Evolutionary conservation across 2,888 invertebrate genomes (phyloP), one percentile per base, ranked within the genome.

Genomic region (Dolichomitus sp.): DNA sequence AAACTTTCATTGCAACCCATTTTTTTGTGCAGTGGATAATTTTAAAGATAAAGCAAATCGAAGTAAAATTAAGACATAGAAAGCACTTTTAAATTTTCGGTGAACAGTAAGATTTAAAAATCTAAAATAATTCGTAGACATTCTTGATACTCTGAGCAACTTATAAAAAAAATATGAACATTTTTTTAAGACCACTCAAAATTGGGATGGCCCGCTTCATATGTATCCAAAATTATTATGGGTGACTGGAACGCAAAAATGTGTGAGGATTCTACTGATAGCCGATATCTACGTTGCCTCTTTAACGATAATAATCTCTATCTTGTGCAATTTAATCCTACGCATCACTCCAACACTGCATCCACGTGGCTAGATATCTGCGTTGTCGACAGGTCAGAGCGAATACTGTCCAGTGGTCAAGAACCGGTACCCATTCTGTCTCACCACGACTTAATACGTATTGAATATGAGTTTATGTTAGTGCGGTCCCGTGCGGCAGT

Each of bases 231-330:
- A 27, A 50, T 81, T 4, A 59, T 83, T 4, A 61, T 77, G 52
- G 76, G 80, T 6, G 83, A 83, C 23, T 81, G 70, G 50, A 83
- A 83, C 9, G 45, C 68, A 1, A 33, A 83, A 30, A 37, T 81
- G 0, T 68, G 57, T 52, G 19, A 27, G 0, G 63, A 52, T 9
- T 37, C 42, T 7, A 27, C 48, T 11, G 75, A 66, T 4, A 50
- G 61, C 12, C 7, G n/a, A 2, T 80, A 52, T n/a, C 45, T 80
- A 2, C 70, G 59, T 6, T 54, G 76, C 12, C 42, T 73, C 4
- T 68, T 73, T 23, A 23, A 27, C 6, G 42, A 54, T n/a, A 48
- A 42, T 5, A 72, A 42, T 23, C 14, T 80, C 0, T 19, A 74
- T 37, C 4, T 83, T 17, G 80, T 83, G 9, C 73, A 68, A 0